Evolutionary conservation across 1,140 invertebrate species (phyloP), one percentile per base, ranked within the genome.

Genomic region (Drosophila murphyi): DNA sequence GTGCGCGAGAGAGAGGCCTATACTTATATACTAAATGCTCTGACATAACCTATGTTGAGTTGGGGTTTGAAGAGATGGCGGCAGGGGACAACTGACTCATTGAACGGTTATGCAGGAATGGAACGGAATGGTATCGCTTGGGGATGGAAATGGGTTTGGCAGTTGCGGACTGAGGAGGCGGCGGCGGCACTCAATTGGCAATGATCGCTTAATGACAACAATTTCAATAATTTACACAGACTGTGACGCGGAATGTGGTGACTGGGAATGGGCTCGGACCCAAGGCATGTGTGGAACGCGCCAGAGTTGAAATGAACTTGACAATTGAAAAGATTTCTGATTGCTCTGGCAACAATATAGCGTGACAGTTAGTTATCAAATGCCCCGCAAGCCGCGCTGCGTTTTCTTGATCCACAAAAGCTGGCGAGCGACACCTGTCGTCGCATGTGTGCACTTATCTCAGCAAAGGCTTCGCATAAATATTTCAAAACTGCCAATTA

Each of bases 171-270:
- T 20, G 20, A 54, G 34, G 51, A 37, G 37, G 32, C 29, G 28
- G n/a, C 35, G 71, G 54, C 43, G 67, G 41, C 51, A 75, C 71
- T 75, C 61, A 78, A 75, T 78, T 78, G 65, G 50, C 70, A 76
- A 71, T 65, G 60, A 78, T 72, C 72, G 72, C 45, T 72, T 65
- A 78, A 72, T 78, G 72, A 68, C 72, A 75, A 76, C 67, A 65
- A 78, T 78, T 78, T 75, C 45, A 76, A 78, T 78, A 65, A 76
- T 71, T 78, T 75, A 54, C 29, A 64, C 55, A 60, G 72, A 39
- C 59, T 56, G 59, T 62, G 43, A 69, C 52, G 52, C 45, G 37
- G 64, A 68, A 60, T 68, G 55, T 35, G 32, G 55, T 29, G n/a
- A 37, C 45, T 3, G 37, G 35, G 47, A 34, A 54, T 63, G 50